Base-by-base conservation (phyloP, 2,113 vertebrate genomes). In the Rhinolophus ferrumequinum region DNA sequence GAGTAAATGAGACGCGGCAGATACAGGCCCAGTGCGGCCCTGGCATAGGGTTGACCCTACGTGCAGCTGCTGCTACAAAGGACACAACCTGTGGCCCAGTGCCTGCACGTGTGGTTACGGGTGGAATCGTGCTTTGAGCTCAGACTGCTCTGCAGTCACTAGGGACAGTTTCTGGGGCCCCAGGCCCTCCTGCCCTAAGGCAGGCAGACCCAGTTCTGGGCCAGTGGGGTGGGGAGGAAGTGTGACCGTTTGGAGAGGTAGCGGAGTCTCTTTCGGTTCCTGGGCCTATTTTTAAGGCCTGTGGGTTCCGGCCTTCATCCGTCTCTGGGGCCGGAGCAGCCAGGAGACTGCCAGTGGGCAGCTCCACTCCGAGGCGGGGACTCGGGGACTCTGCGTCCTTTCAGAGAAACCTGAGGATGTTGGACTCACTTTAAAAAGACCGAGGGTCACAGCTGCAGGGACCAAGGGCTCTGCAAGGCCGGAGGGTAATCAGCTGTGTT, bases 261-360 rank as follows among this genome's bases (percentile, higher is more conserved):
- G 76, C 5, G 1, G 56, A 13, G 33, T 72, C 7, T 22, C 67
- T 93, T 93, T 93, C 30, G 0, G 88, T 97, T 97, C 89, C 94
- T 89, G 70, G 15, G 38, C 72, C 96, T 97, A 56, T 95, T 97
- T 92, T 95, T 90, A 92, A 97, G 88, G 73, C 26, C 69, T 80
- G 47, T 93, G 87, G 66, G 79, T 94, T 93, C 81, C 2, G 30
- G 72, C 54, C 60, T 52, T 15, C 16, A 10, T 18, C 54, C 0
- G 0, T 72, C 66, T 38, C 30, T 60, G 62, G 35, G 80, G 21
- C 47, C 18, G 28, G 64, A 66, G 52, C 15, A 33, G n/a, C 88
- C 24, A 0, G 12, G 73, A 88, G 72, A 79, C 88, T 38, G 18
- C 28, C 1, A 8, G 22, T 7, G 54, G 19, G 26, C 10, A 2